Evolutionary conservation across 2,113 vertebrate genomes (phyloP).

Genomic region (Damaliscus lunatus): DNA sequence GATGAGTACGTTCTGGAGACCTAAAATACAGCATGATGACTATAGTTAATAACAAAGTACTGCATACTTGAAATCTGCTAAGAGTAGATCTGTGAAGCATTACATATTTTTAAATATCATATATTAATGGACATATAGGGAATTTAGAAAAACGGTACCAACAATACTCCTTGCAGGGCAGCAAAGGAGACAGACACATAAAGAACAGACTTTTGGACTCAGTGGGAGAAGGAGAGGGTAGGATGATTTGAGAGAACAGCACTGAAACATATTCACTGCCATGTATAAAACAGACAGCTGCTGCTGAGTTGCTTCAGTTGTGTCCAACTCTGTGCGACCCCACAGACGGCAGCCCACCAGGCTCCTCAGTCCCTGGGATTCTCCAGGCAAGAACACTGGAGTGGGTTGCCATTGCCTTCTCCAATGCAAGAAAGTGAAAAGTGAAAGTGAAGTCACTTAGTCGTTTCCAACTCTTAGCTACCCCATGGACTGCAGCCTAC

Average conservation of each 20-base stretch:
- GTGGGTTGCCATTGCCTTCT: too few species aligned
- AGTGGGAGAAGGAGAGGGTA: not conserved
- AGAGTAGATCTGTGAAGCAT: not conserved
- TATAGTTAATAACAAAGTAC: not conserved
- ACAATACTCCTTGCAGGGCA: not conserved
- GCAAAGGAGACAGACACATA: not conserved
- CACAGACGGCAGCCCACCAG: too few species aligned
- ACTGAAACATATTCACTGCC: not conserved
- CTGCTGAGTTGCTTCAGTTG: too few species aligned
- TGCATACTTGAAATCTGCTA: not conserved
- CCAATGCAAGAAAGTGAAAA: too few species aligned
- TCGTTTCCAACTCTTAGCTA: rapidly evolving
- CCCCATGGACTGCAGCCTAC: too few species aligned
- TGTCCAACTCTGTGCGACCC: too few species aligned
- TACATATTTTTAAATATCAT: not conserved
- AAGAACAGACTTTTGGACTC: not conserved
- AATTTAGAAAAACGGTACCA: not conserved
- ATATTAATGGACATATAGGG: not conserved
- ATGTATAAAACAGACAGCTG: not conserved
- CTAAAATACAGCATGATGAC: not conserved
- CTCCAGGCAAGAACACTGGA: too few species aligned
- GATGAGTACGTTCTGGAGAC: not conserved
- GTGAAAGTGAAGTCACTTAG: too few species aligned
- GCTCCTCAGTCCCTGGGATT: too few species aligned
- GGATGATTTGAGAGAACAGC: not conserved